Conservation (phyloP, 2,113 vertebrate species). For the Oplegnathus fasciatus region DNA sequence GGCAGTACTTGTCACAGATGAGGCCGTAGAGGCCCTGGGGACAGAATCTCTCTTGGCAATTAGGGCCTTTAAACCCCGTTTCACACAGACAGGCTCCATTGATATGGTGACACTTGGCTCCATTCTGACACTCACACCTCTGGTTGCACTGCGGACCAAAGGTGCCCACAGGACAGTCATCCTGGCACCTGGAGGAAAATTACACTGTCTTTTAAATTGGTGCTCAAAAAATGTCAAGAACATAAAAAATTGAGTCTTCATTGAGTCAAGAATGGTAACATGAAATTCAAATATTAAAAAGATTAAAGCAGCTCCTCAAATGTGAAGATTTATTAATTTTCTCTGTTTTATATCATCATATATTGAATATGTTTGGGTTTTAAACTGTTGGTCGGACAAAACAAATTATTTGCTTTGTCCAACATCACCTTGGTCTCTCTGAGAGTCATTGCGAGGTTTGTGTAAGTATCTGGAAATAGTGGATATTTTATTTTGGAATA, state of each 20-base stretch:
- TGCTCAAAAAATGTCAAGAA: constrained; percentile 19
- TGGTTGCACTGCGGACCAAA: constrained; percentile 93
- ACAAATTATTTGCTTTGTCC: not conserved
- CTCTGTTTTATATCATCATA: not conserved
- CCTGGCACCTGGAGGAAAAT: constrained; percentile 90
- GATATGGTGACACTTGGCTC: constrained; percentile 94
- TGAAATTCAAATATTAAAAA: constrained; percentile 6
- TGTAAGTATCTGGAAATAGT: not conserved
- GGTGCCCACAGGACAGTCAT: constrained; percentile 95
- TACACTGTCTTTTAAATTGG: constrained; percentile 19
- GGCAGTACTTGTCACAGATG: constrained; percentile 94
- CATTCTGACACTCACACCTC: constrained; percentile 94
- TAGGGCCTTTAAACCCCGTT: constrained; percentile 93
- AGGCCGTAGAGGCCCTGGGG: constrained; percentile 92
- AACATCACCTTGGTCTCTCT: not conserved
- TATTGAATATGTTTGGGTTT: not conserved
- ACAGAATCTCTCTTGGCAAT: constrained; percentile 96
- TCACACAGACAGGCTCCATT: constrained; percentile 94
- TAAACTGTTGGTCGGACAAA: not conserved
- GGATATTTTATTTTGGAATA: not conserved
- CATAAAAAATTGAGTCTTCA: not conserved
- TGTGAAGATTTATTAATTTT: not conserved
- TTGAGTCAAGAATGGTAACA: not conserved
- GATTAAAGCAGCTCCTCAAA: not conserved
- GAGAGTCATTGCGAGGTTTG: not conserved